phyloP scores from a whole-genome alignment of 2,888 invertebrate genomes.

The Drosophila setosimentum region DNA sequence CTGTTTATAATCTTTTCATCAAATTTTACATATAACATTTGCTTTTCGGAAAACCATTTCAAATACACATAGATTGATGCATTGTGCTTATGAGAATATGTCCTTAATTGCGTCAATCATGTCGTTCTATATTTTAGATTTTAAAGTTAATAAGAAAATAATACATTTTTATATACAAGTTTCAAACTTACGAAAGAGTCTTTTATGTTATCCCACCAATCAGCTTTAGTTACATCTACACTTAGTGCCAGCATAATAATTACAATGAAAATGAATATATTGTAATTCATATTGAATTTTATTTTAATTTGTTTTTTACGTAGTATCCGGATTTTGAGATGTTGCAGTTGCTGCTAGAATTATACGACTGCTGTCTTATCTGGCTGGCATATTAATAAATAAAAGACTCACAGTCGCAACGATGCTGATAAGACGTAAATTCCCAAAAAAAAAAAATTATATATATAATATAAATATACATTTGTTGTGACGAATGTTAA shows the following conservation, averaged over 20 bases:
- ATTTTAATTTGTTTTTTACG: background rate
- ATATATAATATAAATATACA: too few species aligned
- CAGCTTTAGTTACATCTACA: slow-evolving; percentile 31
- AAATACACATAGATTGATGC: background rate
- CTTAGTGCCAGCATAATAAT: slow-evolving; percentile 39
- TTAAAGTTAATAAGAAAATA: background rate
- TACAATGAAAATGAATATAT: slow-evolving; percentile 28
- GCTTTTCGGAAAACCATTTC: background rate
- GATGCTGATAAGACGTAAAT: slow-evolving; percentile 41
- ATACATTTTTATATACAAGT: background rate
- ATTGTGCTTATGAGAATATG: slow-evolving; percentile 27
- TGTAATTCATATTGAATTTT: slow-evolving; percentile 39
- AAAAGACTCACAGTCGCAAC: slow-evolving; percentile 31
- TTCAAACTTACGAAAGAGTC: slow-evolving; percentile 43
- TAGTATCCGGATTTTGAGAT: slow-evolving; percentile 12
- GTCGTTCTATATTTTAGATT: slow-evolving; percentile 27
- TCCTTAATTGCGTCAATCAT: slow-evolving; percentile 42
- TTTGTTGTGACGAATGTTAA: background rate
- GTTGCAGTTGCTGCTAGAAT: slow-evolving; percentile 30
- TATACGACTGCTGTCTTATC: slow-evolving; percentile 44
- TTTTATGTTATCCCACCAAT: slow-evolving; percentile 47
- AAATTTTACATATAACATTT: background rate
- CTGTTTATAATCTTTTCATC: slow-evolving; percentile 10
- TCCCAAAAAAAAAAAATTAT: slow-evolving; percentile 24
- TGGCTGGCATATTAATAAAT: slow-evolving; percentile 38